A percentile compares a stretch with the other conserved stretches of the same genome.
Evolutionary conservation across 2,888 invertebrate species (phyloP).

Genomic region (Acleris emargana): DNA sequence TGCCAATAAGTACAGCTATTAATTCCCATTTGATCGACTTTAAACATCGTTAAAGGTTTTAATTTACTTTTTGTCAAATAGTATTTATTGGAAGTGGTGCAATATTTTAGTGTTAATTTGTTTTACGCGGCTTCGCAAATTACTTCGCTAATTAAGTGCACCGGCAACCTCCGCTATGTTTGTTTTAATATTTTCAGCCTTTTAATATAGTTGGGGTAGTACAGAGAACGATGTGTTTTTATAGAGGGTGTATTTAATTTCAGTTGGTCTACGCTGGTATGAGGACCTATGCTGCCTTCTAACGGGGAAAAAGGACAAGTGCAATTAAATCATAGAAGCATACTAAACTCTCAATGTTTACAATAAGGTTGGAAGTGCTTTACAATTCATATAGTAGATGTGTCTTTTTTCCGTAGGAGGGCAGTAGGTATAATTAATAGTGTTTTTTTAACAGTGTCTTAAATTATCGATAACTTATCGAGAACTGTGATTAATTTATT

Average conservation of each 20-base stretch:
- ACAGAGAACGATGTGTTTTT: not conserved
- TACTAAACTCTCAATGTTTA: too few species aligned
- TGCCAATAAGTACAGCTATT: not conserved
- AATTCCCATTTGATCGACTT: not conserved
- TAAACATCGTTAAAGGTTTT: not conserved
- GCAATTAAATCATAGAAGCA: too few species aligned
- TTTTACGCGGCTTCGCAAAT: slow-evolving; percentile 39
- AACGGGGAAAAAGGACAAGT: too few species aligned
- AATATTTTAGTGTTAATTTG: slow-evolving; percentile 38
- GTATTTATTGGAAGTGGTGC: slow-evolving; percentile 1
- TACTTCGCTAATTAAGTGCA: slow-evolving; percentile 40
- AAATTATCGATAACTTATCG: too few species aligned
- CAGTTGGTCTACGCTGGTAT: not conserved
- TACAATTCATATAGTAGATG: too few species aligned
- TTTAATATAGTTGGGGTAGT: not conserved
- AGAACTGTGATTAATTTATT: too few species aligned
- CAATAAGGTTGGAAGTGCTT: too few species aligned
- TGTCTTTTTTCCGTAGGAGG: too few species aligned
- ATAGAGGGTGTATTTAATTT: not conserved
- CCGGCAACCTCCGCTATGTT: slow-evolving; percentile 34
- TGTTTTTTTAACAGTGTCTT: too few species aligned
- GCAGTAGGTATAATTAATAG: too few species aligned
- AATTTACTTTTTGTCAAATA: slow-evolving; percentile 19
- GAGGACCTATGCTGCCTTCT: too few species aligned
- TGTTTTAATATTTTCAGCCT: not conserved